phyloP scores from a whole-genome alignment of 23 tunicate species.

The Halocynthia roretzi region DNA sequence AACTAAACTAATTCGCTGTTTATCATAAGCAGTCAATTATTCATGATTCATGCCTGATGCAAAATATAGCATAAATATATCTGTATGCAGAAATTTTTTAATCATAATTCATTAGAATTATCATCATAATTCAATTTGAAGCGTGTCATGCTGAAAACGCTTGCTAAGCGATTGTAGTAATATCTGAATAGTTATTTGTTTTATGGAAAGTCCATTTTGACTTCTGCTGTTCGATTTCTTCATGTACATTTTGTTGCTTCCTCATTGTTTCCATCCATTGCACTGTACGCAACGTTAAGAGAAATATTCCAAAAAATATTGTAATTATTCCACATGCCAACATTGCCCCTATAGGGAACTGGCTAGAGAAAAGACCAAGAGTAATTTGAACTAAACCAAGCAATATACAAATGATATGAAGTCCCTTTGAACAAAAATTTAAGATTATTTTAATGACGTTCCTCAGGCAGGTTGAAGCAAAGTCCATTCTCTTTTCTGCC shows the following conservation, averaged over 20 bases:
- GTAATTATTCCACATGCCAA: constrained; percentile 32
- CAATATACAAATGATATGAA: constrained; percentile 21
- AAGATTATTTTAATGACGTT: neutral
- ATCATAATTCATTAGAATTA: too few relatives aligned
- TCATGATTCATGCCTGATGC: too few relatives aligned
- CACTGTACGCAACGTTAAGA: constrained; percentile 13
- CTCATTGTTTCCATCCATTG: neutral
- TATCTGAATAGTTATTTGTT: neutral
- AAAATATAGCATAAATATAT: too few relatives aligned
- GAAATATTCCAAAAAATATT: constrained; percentile 15
- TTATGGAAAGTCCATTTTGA: neutral
- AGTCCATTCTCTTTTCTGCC: constrained; percentile 13
- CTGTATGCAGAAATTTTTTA: too few relatives aligned
- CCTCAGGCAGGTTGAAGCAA: constrained; percentile 1
- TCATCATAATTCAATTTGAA: neutral
- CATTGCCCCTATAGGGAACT: constrained; percentile 23
- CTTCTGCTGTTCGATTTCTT: neutral
- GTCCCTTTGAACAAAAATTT: neutral
- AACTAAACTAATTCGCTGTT: too few relatives aligned
- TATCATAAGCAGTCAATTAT: too few relatives aligned
- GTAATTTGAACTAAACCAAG: constrained; percentile 27
- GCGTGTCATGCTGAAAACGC: neutral
- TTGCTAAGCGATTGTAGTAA: constrained; percentile 8
- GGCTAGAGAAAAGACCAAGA: constrained; percentile 43
- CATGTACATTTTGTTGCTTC: neutral